A percentile compares a stretch with the other conserved stretches of the same genome.
Conservation (phyloP, 1,140 invertebrate species). For the Mamestra configurata region DNA sequence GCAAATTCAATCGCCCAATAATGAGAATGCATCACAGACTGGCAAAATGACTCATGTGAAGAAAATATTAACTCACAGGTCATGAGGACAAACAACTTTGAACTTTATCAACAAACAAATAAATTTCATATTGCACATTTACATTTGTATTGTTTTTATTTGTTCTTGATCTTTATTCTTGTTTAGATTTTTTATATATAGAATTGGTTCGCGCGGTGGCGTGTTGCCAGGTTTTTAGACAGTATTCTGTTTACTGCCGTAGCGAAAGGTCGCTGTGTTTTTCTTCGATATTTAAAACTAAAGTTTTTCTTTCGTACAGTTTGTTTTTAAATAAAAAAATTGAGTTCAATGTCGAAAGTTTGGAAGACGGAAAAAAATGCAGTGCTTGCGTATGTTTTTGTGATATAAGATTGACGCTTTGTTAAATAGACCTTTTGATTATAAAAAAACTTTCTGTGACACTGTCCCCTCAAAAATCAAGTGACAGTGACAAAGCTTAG, state of each 20-base stretch:
- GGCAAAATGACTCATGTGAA: constrained; percentile 35
- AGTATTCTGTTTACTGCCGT: constrained; percentile 66
- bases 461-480: background rate
- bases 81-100: constrained; percentile 27
- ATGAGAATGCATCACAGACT: constrained; percentile 18
- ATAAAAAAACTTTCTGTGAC: background rate
- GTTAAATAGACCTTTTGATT: background rate
- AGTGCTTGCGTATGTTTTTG: constrained; percentile 11
- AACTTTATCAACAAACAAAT: constrained; percentile 40
- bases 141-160: constrained; percentile 42
- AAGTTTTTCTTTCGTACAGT: background rate
- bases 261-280: constrained; percentile 42
- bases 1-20: background rate
- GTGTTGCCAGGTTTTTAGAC: constrained; percentile 62
- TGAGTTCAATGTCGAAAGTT: background rate
- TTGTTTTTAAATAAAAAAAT: background rate
- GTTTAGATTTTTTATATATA: constrained; percentile 72
- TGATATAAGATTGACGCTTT: background rate
- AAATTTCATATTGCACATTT: constrained; percentile 28
- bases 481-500: background rate
- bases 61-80: background rate
- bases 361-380: constrained; percentile 29
- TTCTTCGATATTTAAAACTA: constrained; percentile 1
- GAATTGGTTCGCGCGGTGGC: constrained; percentile 62
- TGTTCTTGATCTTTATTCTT: constrained; percentile 55